These are phyloP conservation scores for Oreochromis aureus DNA, from an alignment of 2,113 vertebrate genomes.

Conservation along the genomic window DNA sequence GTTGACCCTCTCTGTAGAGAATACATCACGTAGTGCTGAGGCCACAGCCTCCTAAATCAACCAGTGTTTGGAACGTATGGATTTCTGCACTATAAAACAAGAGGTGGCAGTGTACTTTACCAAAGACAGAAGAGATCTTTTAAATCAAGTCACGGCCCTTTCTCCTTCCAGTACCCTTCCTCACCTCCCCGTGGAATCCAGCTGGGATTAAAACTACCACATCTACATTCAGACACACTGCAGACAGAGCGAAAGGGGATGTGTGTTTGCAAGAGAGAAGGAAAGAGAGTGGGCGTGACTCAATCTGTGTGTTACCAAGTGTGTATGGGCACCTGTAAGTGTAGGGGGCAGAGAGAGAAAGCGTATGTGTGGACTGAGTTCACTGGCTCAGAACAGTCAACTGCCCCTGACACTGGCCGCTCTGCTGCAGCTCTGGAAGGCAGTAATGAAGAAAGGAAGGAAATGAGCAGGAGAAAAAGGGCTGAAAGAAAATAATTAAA, in stretches of 20 bases:
- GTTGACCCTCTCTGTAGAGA: not conserved
- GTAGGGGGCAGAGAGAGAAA: not conserved
- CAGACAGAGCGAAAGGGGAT: not conserved
- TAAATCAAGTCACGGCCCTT: slow-evolving; percentile 34
- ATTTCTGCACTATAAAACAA: not conserved
- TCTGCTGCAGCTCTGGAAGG: not conserved
- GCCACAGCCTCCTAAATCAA: not conserved
- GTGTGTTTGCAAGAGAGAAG: not conserved
- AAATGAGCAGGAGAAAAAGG: slow-evolving; percentile 30
- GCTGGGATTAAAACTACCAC: slow-evolving; percentile 28
- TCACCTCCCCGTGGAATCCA: slow-evolving; percentile 13
- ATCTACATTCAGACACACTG: slow-evolving; percentile 28
- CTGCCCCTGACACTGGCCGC: not conserved
- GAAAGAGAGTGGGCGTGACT: not conserved
- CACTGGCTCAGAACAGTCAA: not conserved
- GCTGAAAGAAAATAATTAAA: slow-evolving; percentile 56
- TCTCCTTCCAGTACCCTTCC: slow-evolving; percentile 42
- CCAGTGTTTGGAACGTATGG: not conserved
- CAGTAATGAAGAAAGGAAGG: slow-evolving; percentile 18
- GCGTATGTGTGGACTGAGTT: not conserved
- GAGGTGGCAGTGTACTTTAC: not conserved
- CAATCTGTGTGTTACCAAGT: not conserved
- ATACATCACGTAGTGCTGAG: not conserved
- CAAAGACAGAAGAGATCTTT: not conserved
- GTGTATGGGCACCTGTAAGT: not conserved